Evolutionary conservation across 2,888 invertebrate species (phyloP).

Genomic region (Phalera bucephala): DNA sequence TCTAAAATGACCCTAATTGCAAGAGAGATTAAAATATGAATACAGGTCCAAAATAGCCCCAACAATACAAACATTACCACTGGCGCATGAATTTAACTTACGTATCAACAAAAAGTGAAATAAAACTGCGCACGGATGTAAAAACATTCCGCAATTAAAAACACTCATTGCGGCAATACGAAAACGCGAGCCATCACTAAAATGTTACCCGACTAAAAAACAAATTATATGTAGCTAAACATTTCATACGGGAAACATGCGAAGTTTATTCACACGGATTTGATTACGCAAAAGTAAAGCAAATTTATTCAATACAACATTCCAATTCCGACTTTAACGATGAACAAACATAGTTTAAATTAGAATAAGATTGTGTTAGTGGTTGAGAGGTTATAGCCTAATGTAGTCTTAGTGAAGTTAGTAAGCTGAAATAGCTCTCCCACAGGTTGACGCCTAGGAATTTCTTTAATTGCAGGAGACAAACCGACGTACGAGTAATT

Average conservation of each 20-base stretch:
- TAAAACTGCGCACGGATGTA: conserved; percentile 17
- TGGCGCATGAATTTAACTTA: no score
- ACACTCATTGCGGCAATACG: conserved; percentile 36
- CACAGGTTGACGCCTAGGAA: conserved; percentile 59
- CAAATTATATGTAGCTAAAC: conserved; percentile 21
- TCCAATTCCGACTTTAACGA: no score
- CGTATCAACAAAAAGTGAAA: conserved; percentile 15
- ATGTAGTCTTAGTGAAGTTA: conserved; percentile 30
- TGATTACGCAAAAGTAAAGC: no score
- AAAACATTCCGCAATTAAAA: conserved; percentile 36
- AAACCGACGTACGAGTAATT: conserved; percentile 39
- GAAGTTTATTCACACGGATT: conserved; percentile 31
- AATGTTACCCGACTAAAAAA: conserved; percentile 38
- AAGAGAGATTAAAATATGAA: no score
- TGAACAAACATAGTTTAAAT: no score
- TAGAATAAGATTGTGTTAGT: no score
- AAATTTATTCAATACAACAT: no score
- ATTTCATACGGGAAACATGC: conserved; percentile 33
- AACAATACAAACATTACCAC: conserved; percentile 8
- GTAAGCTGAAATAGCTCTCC: conserved; percentile 59
- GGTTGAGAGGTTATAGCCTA: conserved; percentile 8
- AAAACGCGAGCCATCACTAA: conserved; percentile 35
- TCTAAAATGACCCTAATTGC: no score
- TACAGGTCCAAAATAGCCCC: neutral
- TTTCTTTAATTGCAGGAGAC: conserved; percentile 58